Percentiles rank a stretch among this genome's conserved stretches.
These are phyloP conservation scores for Dipus sagitta DNA, from an alignment of 2,797 vertebrate genomes.

Conservation along the genomic window DNA sequence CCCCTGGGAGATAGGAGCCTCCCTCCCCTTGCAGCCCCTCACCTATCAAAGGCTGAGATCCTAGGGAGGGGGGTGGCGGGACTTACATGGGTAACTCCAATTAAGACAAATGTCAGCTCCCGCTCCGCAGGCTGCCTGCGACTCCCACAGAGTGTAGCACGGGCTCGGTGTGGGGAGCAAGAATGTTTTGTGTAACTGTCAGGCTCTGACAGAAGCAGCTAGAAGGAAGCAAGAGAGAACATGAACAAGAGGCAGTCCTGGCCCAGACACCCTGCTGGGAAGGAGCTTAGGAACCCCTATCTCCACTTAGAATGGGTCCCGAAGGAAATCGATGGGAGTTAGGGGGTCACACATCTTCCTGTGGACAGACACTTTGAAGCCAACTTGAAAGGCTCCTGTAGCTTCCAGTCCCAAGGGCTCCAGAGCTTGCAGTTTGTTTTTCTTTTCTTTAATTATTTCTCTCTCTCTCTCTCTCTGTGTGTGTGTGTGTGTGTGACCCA, in stretches of 20 bases:
- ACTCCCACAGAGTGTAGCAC: neutral
- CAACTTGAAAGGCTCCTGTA: neutral
- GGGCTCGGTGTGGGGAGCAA: neutral
- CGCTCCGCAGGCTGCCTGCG: neutral
- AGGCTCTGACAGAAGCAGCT: slow-evolving; percentile 49
- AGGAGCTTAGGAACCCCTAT: neutral
- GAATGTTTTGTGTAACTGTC: slow-evolving; percentile 45
- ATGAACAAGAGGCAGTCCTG: neutral
- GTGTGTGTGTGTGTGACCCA: too few species aligned
- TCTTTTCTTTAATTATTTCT: too few species aligned
- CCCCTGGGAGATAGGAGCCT: slow-evolving; percentile 30
- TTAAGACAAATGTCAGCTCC: slow-evolving; percentile 76
- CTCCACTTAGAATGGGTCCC: neutral
- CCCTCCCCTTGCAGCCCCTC: slow-evolving; percentile 37
- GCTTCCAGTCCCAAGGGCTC: neutral
- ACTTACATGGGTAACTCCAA: slow-evolving; percentile 76
- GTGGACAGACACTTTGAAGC: neutral
- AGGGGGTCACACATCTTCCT: fast-evolving
- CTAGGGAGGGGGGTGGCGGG: fast-evolving
- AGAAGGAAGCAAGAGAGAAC: slow-evolving; percentile 41
- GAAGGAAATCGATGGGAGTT: neutral
- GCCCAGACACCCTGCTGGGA: neutral
- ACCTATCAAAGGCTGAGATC: slow-evolving; percentile 30
- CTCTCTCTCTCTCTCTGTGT: too few species aligned
- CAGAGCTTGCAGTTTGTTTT: neutral